phyloP scores from a whole-genome alignment of 2,888 invertebrate species.

The Eudemis profundana region DNA sequence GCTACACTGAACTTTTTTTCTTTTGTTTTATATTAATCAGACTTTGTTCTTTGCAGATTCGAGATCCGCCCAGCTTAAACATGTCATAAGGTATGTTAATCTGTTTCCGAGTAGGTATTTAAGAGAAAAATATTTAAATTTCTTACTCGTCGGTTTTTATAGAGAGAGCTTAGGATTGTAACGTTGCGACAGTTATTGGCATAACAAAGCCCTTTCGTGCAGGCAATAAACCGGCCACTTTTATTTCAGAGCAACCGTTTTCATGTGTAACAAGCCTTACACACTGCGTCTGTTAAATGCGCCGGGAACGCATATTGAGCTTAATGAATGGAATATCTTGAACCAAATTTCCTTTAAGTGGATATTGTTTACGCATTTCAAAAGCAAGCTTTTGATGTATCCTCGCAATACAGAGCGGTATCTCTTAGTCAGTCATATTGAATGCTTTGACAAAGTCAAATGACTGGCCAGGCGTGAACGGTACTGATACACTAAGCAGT shows the following conservation, averaged over 20 bases:
- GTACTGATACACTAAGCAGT: constrained; percentile 20
- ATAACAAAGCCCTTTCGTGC: constrained; percentile 15
- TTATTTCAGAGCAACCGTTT: not conserved
- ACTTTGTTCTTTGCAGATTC: constrained; percentile 60
- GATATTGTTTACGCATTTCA: too few species aligned
- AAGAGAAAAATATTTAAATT: constrained; percentile 24
- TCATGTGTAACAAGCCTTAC: not conserved
- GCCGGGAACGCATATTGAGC: too few species aligned
- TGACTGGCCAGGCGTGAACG: constrained; percentile 22
- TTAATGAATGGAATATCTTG: too few species aligned
- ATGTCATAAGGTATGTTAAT: constrained; percentile 69
- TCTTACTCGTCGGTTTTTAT: constrained; percentile 7
- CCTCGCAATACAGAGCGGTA: too few species aligned
- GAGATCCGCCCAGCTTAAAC: constrained; percentile 56
- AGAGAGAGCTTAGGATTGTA: constrained; percentile 26
- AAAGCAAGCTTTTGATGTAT: too few species aligned
- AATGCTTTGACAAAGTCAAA: constrained; percentile 2
- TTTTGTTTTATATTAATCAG: constrained; percentile 22
- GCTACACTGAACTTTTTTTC: not conserved
- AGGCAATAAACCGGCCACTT: constrained; percentile 1
- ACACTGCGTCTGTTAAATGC: not conserved
- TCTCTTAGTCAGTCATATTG: not conserved
- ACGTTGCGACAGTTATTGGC: constrained; percentile 28
- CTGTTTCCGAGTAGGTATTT: constrained; percentile 29
- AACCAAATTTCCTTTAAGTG: too few species aligned